These are phyloP conservation scores for Lethocerus indicus DNA, from an alignment of 1,140 invertebrate species.

Conservation along the genomic window DNA sequence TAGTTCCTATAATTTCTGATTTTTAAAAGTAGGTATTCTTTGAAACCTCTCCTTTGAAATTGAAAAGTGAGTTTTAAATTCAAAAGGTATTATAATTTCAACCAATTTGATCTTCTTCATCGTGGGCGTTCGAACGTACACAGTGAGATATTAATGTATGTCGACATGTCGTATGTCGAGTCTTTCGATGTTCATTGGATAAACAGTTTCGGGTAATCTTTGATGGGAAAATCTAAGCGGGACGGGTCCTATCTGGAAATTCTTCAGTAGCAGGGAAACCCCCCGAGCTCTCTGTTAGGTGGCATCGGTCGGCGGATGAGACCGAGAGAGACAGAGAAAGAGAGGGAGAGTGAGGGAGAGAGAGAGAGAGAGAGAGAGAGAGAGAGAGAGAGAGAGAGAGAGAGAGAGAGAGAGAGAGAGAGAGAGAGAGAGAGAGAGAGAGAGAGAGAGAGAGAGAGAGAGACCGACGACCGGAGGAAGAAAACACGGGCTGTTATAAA, in stretches of 20 bases:
- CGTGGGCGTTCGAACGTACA: background rate
- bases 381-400: conserved; percentile 8
- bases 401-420: conserved; percentile 11
- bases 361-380: conserved; percentile 9
- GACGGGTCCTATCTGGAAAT: background rate
- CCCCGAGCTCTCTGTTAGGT: background rate
- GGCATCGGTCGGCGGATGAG: background rate
- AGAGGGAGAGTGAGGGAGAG: conserved; percentile 9
- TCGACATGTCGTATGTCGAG: background rate
- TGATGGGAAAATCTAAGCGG: background rate
- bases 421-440: conserved; percentile 7
- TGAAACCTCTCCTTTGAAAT: too few relatives aligned
- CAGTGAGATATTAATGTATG: background rate
- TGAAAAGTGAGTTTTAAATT: too few relatives aligned
- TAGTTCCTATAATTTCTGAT: too few relatives aligned
- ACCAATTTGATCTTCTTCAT: too few relatives aligned
- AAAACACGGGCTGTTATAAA: too few relatives aligned
- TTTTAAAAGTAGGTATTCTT: too few relatives aligned
- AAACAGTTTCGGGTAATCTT: background rate
- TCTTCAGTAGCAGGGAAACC: background rate
- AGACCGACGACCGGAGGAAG: too few relatives aligned
- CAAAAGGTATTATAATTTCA: too few relatives aligned
- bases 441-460: conserved; percentile 6
- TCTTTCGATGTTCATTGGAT: background rate
- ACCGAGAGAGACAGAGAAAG: conserved; percentile 9